These are phyloP conservation scores for Sparidentex hasta DNA, from an alignment of 2,797 vertebrate species.

Conservation along the genomic window DNA sequence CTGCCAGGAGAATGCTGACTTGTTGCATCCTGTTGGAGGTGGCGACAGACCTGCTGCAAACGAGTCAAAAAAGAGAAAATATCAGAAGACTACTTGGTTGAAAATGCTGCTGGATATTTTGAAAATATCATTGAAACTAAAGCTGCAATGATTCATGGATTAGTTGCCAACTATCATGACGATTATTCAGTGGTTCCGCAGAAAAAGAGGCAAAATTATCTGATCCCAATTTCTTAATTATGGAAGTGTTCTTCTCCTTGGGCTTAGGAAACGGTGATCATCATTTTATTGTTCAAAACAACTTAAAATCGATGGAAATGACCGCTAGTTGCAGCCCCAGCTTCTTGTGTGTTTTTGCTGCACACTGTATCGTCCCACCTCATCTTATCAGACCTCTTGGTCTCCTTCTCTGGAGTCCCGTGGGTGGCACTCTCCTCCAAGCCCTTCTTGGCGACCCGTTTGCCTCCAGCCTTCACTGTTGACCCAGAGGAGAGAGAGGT, in stretches of 20 bases:
- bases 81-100: too few species aligned
- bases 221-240: too few species aligned
- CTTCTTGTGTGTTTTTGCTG: not conserved
- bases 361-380: slow-evolving; percentile 78
- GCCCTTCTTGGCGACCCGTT: slow-evolving; percentile 90
- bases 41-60: slow-evolving; percentile 73
- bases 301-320: too few species aligned
- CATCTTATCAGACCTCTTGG: slow-evolving; percentile 86
- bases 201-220: too few species aligned
- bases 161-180: too few species aligned
- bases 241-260: too few species aligned
- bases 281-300: too few species aligned
- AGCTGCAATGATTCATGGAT: too few species aligned
- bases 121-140: not conserved
- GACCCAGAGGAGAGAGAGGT: slow-evolving; percentile 12
- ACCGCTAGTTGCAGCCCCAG: too few species aligned
- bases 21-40: slow-evolving; percentile 87
- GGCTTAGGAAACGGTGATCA: too few species aligned
- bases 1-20: slow-evolving; percentile 84
- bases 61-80: not conserved
- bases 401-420: slow-evolving; percentile 83
- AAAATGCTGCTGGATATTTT: not conserved
- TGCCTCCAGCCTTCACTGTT: slow-evolving; percentile 92
- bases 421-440: slow-evolving; percentile 82
- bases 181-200: too few species aligned